phyloP scores from a whole-genome alignment of 2,797 vertebrate species.

The Hyperoplus immaculatus region DNA sequence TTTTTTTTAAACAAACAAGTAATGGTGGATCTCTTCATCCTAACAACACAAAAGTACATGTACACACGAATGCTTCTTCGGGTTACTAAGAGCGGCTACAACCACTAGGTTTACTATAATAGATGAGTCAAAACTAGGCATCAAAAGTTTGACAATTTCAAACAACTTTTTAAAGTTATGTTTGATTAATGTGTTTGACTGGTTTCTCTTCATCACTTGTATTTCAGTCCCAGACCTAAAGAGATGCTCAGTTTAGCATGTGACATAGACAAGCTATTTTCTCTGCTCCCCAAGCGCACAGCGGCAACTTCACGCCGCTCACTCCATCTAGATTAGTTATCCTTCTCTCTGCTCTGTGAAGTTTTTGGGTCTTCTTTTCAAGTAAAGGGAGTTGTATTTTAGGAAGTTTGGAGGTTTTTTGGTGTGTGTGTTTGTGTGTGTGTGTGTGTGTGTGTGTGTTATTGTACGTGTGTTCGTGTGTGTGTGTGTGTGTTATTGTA shows the following conservation, averaged over 20 bases:
- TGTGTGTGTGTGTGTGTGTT: conserved; percentile 8
- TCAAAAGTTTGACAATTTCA: conserved; percentile 42
- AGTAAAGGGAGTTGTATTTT: conserved; percentile 63
- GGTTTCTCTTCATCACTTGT: conserved; percentile 40
- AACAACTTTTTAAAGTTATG: conserved; percentile 36
- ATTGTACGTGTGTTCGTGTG: conserved; percentile 24
- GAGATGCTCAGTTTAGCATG: conserved; percentile 46
- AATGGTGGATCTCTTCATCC: background rate
- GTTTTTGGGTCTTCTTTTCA: conserved; percentile 59
- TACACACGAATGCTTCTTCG: background rate
- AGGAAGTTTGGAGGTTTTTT: conserved; percentile 44
- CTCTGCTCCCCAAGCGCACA: conserved; percentile 63
- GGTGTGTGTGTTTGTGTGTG: conserved; percentile 19
- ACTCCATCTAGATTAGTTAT: conserved; percentile 46
- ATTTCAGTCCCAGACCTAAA: conserved; percentile 37
- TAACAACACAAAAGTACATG: background rate
- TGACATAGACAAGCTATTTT: conserved; percentile 62
- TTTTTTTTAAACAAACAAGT: too few species aligned
- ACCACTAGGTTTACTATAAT: too few species aligned
- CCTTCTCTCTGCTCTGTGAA: conserved; percentile 49
- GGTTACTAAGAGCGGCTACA: background rate
- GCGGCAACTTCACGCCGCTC: conserved; percentile 64
- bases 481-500: conserved; percentile 15
- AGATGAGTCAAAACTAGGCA: background rate
- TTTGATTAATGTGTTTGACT: conserved; percentile 37